Conservation (phyloP, 2,113 vertebrate genomes). For the Mystacornis crossleyi region DNA sequence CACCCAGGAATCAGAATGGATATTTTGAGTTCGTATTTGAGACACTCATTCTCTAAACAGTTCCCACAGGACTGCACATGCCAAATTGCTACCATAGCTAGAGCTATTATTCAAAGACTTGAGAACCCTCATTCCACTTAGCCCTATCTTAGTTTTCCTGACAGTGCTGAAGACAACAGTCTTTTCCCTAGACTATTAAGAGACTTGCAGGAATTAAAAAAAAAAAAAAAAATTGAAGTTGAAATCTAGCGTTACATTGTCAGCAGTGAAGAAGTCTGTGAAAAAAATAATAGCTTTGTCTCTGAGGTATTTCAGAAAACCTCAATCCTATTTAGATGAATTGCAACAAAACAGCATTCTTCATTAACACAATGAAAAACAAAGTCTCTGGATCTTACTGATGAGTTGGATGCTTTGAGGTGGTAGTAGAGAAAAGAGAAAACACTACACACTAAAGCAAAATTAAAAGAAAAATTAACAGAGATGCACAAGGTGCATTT, state of each 20-base stretch:
- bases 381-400: not conserved
- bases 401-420: not conserved
- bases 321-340: not conserved
- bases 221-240: not conserved
- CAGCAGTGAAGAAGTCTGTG: not conserved
- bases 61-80: not conserved
- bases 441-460: not conserved
- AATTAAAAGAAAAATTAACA: not conserved
- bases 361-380: not conserved
- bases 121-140: not conserved
- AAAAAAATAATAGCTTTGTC: not conserved
- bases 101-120: not conserved
- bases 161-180: not conserved
- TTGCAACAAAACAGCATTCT: not conserved
- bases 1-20: not conserved
- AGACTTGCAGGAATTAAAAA: not conserved
- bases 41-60: not conserved
- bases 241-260: not conserved
- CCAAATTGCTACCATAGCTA: not conserved
- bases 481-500: not conserved
- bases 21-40: not conserved
- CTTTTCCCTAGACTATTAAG: not conserved
- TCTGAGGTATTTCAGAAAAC: not conserved
- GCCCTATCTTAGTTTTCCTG: not conserved
- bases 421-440: not conserved